A percentile compares a stretch with the other conserved stretches of the same genome.
These are phyloP conservation scores for Empidonax traillii DNA, from an alignment of 2,113 vertebrate species.

Conservation along the genomic window DNA sequence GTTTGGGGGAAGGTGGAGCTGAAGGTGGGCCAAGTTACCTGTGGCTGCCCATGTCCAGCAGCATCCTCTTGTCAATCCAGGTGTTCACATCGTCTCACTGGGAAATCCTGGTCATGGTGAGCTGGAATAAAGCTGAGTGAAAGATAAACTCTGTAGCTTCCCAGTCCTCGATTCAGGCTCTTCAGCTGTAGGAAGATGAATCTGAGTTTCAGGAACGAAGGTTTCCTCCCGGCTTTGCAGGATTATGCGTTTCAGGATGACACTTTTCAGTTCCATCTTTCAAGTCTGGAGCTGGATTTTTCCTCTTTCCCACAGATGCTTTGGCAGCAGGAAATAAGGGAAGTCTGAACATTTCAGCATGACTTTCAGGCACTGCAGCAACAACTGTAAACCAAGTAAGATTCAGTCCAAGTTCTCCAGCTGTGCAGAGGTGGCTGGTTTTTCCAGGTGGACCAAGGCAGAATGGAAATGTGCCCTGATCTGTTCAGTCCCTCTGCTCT, in stretches of 20 bases:
- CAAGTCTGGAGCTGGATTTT: constrained; percentile 62
- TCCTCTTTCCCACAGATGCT: constrained; percentile 65
- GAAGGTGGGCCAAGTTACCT: neutral
- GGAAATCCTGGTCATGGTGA: neutral
- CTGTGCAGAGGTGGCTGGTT: neutral
- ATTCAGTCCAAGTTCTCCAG: constrained; percentile 61
- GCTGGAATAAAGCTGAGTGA: neutral
- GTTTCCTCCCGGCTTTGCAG: constrained; percentile 46
- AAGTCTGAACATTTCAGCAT: constrained; percentile 64
- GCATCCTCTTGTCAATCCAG: neutral
- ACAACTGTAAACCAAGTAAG: constrained; percentile 63
- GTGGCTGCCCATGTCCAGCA: neutral
- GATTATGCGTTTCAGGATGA: constrained; percentile 59
- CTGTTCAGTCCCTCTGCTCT: neutral
- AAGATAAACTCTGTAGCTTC: neutral
- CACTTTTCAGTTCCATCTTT: constrained; percentile 36
- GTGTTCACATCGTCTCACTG: neutral
- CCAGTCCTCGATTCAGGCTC: neutral
- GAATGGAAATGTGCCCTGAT: neutral
- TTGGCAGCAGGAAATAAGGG: constrained; percentile 71
- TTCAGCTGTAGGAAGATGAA: neutral
- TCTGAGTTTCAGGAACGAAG: neutral
- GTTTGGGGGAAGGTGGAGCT: neutral
- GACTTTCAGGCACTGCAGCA: constrained; percentile 64
- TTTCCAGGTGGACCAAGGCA: neutral